phyloP scores from a whole-genome alignment of 2,113 vertebrate genomes.

The Mungos mungo region DNA sequence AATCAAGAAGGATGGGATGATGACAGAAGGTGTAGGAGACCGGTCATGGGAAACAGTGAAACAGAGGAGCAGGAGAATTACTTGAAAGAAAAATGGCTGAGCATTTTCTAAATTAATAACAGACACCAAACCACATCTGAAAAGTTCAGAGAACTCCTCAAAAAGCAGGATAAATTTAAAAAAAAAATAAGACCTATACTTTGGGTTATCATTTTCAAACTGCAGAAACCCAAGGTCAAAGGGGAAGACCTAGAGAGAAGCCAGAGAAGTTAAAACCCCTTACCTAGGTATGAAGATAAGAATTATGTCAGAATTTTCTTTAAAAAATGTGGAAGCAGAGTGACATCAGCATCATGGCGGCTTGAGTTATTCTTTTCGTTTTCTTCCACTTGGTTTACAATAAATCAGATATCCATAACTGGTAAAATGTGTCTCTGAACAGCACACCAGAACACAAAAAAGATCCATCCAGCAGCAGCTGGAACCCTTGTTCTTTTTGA shows the following conservation, averaged over 20 bases:
- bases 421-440: not conserved
- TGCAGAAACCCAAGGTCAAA: not conserved
- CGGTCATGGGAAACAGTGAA: not conserved
- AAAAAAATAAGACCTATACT: too few species aligned
- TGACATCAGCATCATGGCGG: not conserved
- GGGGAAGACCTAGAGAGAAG: not conserved
- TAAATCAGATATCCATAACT: not conserved
- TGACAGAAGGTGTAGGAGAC: not conserved
- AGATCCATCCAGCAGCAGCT: not conserved
- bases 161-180: not conserved
- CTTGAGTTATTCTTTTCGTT: not conserved
- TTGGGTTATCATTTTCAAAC: not conserved
- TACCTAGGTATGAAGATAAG: not conserved
- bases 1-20: not conserved
- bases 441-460: not conserved
- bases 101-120: not conserved
- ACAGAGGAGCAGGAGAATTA: not conserved
- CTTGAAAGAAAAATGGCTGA: not conserved
- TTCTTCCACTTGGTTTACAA: not conserved
- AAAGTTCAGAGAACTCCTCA: not conserved
- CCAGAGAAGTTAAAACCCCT: not conserved
- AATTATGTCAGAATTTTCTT: not conserved
- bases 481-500: not conserved
- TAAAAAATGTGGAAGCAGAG: not conserved
- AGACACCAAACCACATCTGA: not conserved